phyloP scores from a whole-genome alignment of 2,888 invertebrate species.

The Euplexia lucipara region DNA sequence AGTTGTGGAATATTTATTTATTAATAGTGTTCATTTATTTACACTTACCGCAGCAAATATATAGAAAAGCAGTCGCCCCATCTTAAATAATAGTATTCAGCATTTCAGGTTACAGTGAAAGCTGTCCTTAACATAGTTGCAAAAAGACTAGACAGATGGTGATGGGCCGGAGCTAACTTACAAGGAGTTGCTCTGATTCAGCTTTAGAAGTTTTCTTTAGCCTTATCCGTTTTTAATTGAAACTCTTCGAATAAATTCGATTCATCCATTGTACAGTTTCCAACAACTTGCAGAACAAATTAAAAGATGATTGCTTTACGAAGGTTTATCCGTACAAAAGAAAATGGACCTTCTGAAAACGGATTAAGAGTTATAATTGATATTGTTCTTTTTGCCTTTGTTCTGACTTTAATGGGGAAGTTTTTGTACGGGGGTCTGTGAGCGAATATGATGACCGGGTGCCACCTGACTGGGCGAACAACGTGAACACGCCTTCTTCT shows the following conservation, averaged over 20 bases:
- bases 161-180: background rate
- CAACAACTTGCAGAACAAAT: slow-evolving; percentile 55
- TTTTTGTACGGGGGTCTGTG: slow-evolving; percentile 38
- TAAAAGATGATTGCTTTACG: slow-evolving; percentile 56
- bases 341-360: slow-evolving; percentile 35
- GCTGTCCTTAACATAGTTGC: no score
- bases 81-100: no score
- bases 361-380: slow-evolving; percentile 37
- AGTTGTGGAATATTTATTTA: no score
- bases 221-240: slow-evolving; percentile 47
- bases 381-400: slow-evolving; percentile 23
- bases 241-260: slow-evolving; percentile 51
- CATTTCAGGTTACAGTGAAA: no score
- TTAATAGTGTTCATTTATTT: no score
- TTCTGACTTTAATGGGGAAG: slow-evolving; percentile 41
- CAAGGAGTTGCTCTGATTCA: slow-evolving; percentile 20
- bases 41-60: no score
- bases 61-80: no score
- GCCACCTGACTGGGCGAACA: slow-evolving; percentile 44
- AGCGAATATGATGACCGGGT: slow-evolving; percentile 52
- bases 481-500: slow-evolving; percentile 45
- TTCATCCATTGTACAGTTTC: slow-evolving; percentile 55
- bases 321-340: slow-evolving; percentile 14
- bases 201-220: slow-evolving; percentile 16
- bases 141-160: no score